phyloP scores from a whole-genome alignment of 2,113 vertebrate genomes.

The Hydrolagus affinis region DNA sequence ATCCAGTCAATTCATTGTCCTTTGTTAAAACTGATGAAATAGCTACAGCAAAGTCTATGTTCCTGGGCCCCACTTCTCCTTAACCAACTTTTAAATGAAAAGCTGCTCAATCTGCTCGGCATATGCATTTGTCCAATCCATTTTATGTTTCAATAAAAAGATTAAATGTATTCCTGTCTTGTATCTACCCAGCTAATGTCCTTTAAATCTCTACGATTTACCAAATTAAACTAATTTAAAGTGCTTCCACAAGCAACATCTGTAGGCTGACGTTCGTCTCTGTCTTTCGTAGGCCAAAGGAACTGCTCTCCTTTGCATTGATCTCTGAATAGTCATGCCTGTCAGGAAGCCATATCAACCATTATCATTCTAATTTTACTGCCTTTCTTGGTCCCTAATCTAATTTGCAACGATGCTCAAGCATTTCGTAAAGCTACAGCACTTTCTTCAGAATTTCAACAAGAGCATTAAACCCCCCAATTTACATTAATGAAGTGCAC shows the following conservation, averaged over 20 bases:
- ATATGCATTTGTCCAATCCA: conserved; percentile 59
- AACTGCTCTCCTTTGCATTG: conserved; percentile 85
- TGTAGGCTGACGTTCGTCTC: conserved; percentile 86
- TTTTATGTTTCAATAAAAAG: conserved; percentile 83
- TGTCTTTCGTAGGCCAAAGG: conserved; percentile 71
- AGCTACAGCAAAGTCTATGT: not conserved
- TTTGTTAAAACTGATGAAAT: conserved; percentile 2
- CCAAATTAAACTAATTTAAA: conserved; percentile 99
- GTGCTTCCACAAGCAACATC: conserved; percentile 94
- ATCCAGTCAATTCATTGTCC: not conserved
- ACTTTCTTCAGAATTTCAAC: conserved; percentile 99
- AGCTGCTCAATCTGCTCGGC: not conserved
- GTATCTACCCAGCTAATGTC: conserved; percentile 82
- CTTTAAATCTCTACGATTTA: conserved; percentile 97
- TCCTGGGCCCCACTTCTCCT: not conserved
- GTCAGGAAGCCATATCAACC: conserved; percentile 97
- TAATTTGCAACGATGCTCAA: conserved; percentile 98
- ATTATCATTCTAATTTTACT: conserved; percentile 99
- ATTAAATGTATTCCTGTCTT: conserved; percentile 95
- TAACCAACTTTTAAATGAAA: conserved; percentile 27
- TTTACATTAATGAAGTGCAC: conserved; percentile 99
- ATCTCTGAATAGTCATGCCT: conserved; percentile 99
- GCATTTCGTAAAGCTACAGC: conserved; percentile 87
- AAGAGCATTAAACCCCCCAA: conserved; percentile 97
- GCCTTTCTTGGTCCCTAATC: conserved; percentile 98